Percentiles rank a stretch among this genome's conserved stretches.
Evolutionary conservation across 2,888 invertebrate species (phyloP).

Genomic region (Cosmopolites sordidus): DNA sequence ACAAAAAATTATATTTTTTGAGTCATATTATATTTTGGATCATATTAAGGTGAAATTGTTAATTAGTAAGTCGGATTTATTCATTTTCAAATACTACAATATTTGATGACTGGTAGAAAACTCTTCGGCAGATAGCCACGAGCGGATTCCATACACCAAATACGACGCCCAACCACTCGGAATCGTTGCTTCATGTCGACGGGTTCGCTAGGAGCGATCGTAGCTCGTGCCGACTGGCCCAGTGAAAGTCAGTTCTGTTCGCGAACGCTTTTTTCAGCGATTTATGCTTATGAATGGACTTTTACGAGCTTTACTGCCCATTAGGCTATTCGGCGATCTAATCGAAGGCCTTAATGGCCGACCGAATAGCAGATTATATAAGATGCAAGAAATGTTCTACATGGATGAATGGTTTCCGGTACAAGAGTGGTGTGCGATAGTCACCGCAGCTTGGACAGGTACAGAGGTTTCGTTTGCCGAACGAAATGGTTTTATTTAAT

Average conservation of each 20-base stretch:
- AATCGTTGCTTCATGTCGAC: no score
- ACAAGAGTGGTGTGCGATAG: constrained; percentile 16
- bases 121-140: no score
- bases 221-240: constrained; percentile 29
- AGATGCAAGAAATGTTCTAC: constrained; percentile 25
- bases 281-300: constrained; percentile 31
- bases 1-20: no score
- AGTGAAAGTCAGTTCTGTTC: constrained; percentile 26
- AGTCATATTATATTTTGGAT: no score
- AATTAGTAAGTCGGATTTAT: no score
- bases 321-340: constrained; percentile 29
- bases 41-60: no score
- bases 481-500: no score
- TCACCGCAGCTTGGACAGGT: background rate
- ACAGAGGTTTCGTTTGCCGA: background rate
- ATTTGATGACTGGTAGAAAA: no score
- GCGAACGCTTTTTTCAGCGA: constrained; percentile 27
- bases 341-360: constrained; percentile 25
- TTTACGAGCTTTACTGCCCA: constrained; percentile 29
- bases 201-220: background rate
- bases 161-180: no score
- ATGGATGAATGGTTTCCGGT: constrained; percentile 27
- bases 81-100: no score
- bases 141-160: no score
- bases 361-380: constrained; percentile 24